Evolutionary conservation across 2,888 invertebrate species (phyloP), one percentile per base, ranked within the genome.

Genomic region (Cantharis rustica): DNA sequence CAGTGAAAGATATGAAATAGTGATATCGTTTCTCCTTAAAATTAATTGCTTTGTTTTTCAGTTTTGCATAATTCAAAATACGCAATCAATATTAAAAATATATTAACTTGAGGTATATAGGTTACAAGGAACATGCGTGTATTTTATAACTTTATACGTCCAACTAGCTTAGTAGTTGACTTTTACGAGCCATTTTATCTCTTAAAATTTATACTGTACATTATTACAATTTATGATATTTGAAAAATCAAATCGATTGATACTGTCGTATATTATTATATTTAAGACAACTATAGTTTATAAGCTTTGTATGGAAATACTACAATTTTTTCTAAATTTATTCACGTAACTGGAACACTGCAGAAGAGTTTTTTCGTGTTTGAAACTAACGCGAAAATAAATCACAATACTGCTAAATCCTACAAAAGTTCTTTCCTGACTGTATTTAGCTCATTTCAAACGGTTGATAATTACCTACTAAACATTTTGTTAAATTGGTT

Each of bases 101-200:
- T 47, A 47, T 47, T 47, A 47, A 47, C 47, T 47, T 47, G n/a
- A 47, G 7, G 47, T 47, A 47, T 47, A 47, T 47, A 47, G 47
- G 47, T 47, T 47, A 47, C n/a, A 47, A 47, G 47, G 47, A 47
- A 47, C 47, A 47, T 47, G 47, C 81, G 82, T 82, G 80, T 81
- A 72, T 81, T 84, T 83, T 83, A 82, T 83, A 82, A 83, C 82
- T 83, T 83, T 84, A 84, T 84, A 84, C 82, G 83, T 83, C 82
- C 82, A 81, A 83, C 81, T 83, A 79, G 81, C 79, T 79, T 81
- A 80, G 78, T 69, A 74, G 72, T 79, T 69, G 81, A 83, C 81
- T 82, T 84, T 84, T 83, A 83, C 82, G 82, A 75, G 79, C 72
- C 81, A 79, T 81, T 79, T 79, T 81, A 80, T 73, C 76, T 76